A percentile compares a stretch with the other conserved stretches of the same genome.
Evolutionary conservation across 2,888 invertebrate genomes (phyloP).

Genomic region (Dolichomitus sp.): DNA sequence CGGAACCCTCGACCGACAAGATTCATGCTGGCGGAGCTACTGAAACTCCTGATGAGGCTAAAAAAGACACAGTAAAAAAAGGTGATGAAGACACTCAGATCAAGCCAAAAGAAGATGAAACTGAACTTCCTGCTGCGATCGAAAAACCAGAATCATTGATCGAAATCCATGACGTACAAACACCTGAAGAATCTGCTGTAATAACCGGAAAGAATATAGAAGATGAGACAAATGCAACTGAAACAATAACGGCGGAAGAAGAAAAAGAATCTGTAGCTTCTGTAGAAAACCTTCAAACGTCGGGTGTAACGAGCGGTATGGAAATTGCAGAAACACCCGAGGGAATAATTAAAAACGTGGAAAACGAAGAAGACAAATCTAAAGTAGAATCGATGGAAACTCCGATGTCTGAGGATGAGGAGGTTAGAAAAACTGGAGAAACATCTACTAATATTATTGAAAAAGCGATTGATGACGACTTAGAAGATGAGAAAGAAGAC

Average conservation of each 20-base stretch:
- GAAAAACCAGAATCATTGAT: not conserved
- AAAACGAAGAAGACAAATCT: not conserved
- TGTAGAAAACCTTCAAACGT: not conserved
- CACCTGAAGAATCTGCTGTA: not conserved
- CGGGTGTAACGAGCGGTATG: not conserved
- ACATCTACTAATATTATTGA: not conserved
- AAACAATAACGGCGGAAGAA: slow-evolving; percentile 15
- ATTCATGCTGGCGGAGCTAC: not conserved
- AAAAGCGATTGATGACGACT: not conserved
- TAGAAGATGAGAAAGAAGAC: not conserved
- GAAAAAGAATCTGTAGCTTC: slow-evolving; percentile 19
- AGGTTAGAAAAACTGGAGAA: no score
- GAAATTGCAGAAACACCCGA: slow-evolving; percentile 8
- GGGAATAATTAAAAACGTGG: not conserved
- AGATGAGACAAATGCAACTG: not conserved
- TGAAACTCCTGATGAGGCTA: not conserved
- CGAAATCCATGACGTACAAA: not conserved
- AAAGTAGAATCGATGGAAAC: not conserved
- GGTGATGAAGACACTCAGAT: not conserved
- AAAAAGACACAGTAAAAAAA: not conserved
- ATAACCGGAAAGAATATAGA: not conserved
- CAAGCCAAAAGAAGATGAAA: slow-evolving; percentile 6
- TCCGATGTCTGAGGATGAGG: not conserved
- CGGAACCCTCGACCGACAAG: not conserved
- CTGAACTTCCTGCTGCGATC: not conserved